These are phyloP conservation scores for Lepus europaeus DNA, from an alignment of 2,113 vertebrate species.

Conservation along the genomic window DNA sequence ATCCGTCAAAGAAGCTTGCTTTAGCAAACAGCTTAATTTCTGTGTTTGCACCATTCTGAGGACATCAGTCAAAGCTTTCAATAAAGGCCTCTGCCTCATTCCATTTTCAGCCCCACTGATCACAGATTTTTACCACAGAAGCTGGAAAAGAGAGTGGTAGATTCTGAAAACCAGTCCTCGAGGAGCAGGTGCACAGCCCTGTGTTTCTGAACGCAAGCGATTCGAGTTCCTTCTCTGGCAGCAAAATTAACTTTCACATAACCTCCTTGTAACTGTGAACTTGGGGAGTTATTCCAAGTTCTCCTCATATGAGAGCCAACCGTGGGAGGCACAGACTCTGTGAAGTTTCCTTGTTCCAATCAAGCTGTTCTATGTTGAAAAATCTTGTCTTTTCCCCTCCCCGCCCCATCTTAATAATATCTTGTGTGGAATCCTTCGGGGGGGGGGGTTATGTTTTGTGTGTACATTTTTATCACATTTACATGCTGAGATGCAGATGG, in stretches of 20 bases:
- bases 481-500: neutral
- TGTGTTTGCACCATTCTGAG: slow-evolving; percentile 53
- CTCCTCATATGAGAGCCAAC: slow-evolving; percentile 10
- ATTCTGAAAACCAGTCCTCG: neutral
- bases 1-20: slow-evolving; percentile 43
- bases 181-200: slow-evolving; percentile 53
- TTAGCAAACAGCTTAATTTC: slow-evolving; percentile 68
- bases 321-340: slow-evolving; percentile 47
- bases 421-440: neutral
- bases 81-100: slow-evolving; percentile 50
- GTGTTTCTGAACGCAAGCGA: slow-evolving; percentile 1
- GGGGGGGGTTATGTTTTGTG: neutral
- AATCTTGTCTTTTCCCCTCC: slow-evolving; percentile 23
- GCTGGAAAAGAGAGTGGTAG: slow-evolving; percentile 36
- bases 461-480: neutral
- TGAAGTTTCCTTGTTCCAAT: slow-evolving; percentile 41
- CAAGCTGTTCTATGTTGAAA: slow-evolving; percentile 57
- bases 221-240: slow-evolving; percentile 62
- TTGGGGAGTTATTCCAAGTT: slow-evolving; percentile 56
- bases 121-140: slow-evolving; percentile 52
- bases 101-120: slow-evolving; percentile 71
- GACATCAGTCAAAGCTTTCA: slow-evolving; percentile 29
- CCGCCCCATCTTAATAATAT: neutral
- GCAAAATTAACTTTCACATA: slow-evolving; percentile 64
- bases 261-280: slow-evolving; percentile 73